Base-by-base conservation (phyloP, 2,797 vertebrate genomes). In the Protosalanx chinensis region DNA sequence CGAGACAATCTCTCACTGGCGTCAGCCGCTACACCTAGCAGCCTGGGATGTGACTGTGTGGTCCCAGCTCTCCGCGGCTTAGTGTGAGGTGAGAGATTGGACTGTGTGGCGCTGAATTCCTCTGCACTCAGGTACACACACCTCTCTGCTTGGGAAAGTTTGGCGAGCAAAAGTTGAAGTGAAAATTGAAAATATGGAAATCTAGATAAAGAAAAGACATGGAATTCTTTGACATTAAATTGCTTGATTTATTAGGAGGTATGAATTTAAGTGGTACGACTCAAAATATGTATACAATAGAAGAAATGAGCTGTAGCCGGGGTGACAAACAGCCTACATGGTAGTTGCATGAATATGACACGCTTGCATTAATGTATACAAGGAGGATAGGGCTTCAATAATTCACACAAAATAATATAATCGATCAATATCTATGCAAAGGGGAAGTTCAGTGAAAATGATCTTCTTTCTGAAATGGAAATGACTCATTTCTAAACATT, bases 171-270 rank as follows among this genome's bases (percentile, higher is more conserved):
- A 57, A 67, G 74, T 65, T 73, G 70, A 82, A 76, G 84, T 79
- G 80, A 79, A 82, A 84, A 85, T 85, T 81, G 71, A 78, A 84
- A 84, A 85, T 83, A 85, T 85, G 84, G 73, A 83, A 85, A 83
- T 83, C 16, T 70, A 23, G 37, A 61, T 61, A 68, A 72, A 57
- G 57, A 66, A 73, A 72, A 41, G 57, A 53, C 46, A 56, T 61
- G 66, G 62, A 76, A 76, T 69, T 69, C 30, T 66, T 63, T 61
- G 41, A 69, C 12, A 46, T 46, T 46, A 46, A 72, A 61, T 66
- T 70, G 67, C 62, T 32, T 27, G 71, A 70, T 51, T 33, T 70
- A 66, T 68, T 32, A 60, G 67, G 61, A 37, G 30, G 65, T 60
- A 72, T 73, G 53, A 64, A 76, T 66, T 70, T 67, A 73, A 68